phyloP scores from a whole-genome alignment of 2,888 invertebrate species.

The Neocrepidodera transversa region DNA sequence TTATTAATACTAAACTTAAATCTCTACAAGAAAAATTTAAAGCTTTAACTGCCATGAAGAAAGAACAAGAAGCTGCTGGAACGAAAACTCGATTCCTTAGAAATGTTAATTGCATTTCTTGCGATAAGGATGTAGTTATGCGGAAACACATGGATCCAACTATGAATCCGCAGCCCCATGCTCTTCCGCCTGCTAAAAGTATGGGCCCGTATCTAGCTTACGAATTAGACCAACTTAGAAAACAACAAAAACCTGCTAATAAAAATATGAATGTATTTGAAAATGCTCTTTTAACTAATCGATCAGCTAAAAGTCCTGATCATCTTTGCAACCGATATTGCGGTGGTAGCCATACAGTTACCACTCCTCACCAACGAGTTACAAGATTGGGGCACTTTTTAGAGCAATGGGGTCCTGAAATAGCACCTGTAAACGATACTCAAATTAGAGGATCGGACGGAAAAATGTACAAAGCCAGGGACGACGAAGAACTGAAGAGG shows the following conservation, averaged over 20 bases:
- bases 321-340: slow-evolving; percentile 76
- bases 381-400: slow-evolving; percentile 70
- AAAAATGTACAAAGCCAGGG: slow-evolving; percentile 48
- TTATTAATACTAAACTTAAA: slow-evolving; percentile 68
- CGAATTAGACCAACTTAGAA: slow-evolving; percentile 68
- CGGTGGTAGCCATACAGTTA: slow-evolving; percentile 78
- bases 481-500: slow-evolving; percentile 39
- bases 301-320: slow-evolving; percentile 51
- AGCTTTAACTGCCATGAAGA: slow-evolving; percentile 65
- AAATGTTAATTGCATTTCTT: slow-evolving; percentile 78
- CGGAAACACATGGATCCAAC: slow-evolving; percentile 63
- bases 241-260: slow-evolving; percentile 60
- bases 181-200: slow-evolving; percentile 66
- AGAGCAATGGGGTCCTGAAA: slow-evolving; percentile 72
- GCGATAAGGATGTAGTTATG: slow-evolving; percentile 79
- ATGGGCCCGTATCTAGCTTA: slow-evolving; percentile 77
- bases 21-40: slow-evolving; percentile 69
- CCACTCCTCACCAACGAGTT: slow-evolving; percentile 76
- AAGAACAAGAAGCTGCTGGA: slow-evolving; percentile 76
- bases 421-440: slow-evolving; percentile 62
- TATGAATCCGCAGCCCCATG: slow-evolving; percentile 61
- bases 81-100: slow-evolving; percentile 71
- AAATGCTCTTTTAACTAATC: slow-evolving; percentile 54
- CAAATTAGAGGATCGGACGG: slow-evolving; percentile 54
- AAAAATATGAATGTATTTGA: slow-evolving; percentile 61